These are phyloP conservation scores for Clusia tigrina DNA, from an alignment of 2,888 invertebrate species.

Conservation along the genomic window DNA sequence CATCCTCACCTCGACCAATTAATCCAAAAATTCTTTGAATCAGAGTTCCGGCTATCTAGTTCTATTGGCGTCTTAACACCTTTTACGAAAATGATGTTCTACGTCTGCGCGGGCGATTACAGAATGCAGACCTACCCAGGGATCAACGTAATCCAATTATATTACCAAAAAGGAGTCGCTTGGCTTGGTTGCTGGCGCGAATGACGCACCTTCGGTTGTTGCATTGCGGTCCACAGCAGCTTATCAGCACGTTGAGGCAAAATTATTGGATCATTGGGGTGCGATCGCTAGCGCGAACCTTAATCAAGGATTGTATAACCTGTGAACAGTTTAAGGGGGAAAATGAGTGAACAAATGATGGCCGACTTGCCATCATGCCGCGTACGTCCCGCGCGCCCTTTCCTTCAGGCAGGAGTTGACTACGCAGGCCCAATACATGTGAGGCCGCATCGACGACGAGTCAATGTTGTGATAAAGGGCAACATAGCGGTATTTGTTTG, in stretches of 20 bases:
- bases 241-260: conserved; percentile 7
- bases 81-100: conserved; percentile 2
- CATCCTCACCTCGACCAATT: no score
- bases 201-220: background rate
- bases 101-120: conserved; percentile 7
- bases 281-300: conserved; percentile 13
- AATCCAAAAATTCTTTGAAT: no score
- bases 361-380: conserved; percentile 25
- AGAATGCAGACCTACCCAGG: background rate
- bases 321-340: conserved; percentile 8
- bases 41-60: no score
- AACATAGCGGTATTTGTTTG: conserved; percentile 23
- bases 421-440: conserved; percentile 18
- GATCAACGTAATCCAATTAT: conserved; percentile 5
- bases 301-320: conserved; percentile 10
- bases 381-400: conserved; percentile 24
- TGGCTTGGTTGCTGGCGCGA: background rate
- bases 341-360: conserved; percentile 19
- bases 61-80: no score
- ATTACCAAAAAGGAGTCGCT: background rate
- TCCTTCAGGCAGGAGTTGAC: conserved; percentile 23
- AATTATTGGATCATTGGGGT: conserved; percentile 9
- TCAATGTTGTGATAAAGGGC: background rate
- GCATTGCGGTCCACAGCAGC: conserved; percentile 23
- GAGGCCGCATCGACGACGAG: background rate